Evolutionary conservation across 2,888 invertebrate genomes (phyloP).

Genomic region (Cryptus viduatorius): DNA sequence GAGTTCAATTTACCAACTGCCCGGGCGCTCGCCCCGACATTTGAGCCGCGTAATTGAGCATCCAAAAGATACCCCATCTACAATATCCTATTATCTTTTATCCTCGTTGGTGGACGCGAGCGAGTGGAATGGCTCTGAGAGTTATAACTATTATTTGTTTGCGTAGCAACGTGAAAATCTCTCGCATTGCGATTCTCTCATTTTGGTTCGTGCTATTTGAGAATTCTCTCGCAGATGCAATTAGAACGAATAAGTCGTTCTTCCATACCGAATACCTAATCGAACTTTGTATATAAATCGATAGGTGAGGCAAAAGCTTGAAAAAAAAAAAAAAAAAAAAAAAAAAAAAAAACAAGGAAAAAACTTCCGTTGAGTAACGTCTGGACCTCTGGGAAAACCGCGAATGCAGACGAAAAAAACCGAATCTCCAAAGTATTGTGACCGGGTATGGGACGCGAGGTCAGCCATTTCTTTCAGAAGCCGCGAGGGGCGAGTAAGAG

Average conservation of each 20-base stretch:
- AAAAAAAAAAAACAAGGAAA: background rate
- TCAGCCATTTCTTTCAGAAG: conserved; percentile 14
- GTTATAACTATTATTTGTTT: conserved; percentile 70
- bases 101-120: conserved; percentile 44
- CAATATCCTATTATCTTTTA: conserved; percentile 64
- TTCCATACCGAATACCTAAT: conserved; percentile 41
- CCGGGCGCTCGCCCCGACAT: conserved; percentile 30
- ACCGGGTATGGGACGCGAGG: background rate
- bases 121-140: conserved; percentile 41
- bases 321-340: background rate
- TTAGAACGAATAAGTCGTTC: conserved; percentile 27
- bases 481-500: background rate
- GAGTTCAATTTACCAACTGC: conserved; percentile 43
- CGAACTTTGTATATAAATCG: conserved; percentile 57
- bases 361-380: background rate
- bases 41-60: conserved; percentile 71
- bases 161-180: conserved; percentile 28
- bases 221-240: background rate
- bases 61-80: conserved; percentile 60
- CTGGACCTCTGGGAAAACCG: background rate
- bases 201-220: background rate
- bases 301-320: background rate
- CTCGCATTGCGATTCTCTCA: conserved; percentile 19
- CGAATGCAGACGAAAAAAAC: background rate
- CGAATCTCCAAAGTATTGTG: conserved; percentile 2